Conservation (phyloP, 2,888 invertebrate species). For the Spilosoma lubricipeda region DNA sequence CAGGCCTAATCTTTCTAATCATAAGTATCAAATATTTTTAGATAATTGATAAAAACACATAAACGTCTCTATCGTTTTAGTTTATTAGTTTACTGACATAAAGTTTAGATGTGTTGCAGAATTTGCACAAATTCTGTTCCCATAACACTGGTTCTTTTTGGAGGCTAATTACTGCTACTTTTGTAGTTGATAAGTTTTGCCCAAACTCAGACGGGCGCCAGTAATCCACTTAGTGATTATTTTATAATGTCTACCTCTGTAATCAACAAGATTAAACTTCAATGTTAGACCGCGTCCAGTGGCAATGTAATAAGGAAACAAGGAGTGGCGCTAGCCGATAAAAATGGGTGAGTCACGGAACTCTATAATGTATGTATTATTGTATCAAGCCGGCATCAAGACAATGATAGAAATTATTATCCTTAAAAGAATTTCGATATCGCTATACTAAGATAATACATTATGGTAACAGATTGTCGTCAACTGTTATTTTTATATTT, state of each 20-base stretch:
- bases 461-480: slow-evolving; percentile 61
- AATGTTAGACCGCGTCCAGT: slow-evolving; percentile 43
- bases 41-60: not conserved
- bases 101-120: too few species aligned
- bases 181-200: slow-evolving; percentile 24
- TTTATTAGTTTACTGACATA: not conserved
- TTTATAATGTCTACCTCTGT: slow-evolving; percentile 53
- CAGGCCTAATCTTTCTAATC: not conserved
- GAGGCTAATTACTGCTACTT: not conserved
- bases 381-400: slow-evolving; percentile 46
- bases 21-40: not conserved
- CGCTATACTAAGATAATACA: slow-evolving; percentile 53
- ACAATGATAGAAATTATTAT: slow-evolving; percentile 59
- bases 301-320: slow-evolving; percentile 52
- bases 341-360: slow-evolving; percentile 60
- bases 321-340: slow-evolving; percentile 70
- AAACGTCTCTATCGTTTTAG: not conserved
- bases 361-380: slow-evolving; percentile 43
- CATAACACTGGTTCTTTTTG: not conserved
- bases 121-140: too few species aligned
- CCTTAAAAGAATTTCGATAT: slow-evolving; percentile 62
- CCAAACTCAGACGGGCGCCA: slow-evolving; percentile 41
- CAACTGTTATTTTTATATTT: slow-evolving; percentile 55
- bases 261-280: slow-evolving; percentile 56
- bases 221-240: slow-evolving; percentile 51